Evolutionary conservation across 1,140 invertebrate species (phyloP), one percentile per base, ranked within the genome.

Genomic region (Mamestra configurata): DNA sequence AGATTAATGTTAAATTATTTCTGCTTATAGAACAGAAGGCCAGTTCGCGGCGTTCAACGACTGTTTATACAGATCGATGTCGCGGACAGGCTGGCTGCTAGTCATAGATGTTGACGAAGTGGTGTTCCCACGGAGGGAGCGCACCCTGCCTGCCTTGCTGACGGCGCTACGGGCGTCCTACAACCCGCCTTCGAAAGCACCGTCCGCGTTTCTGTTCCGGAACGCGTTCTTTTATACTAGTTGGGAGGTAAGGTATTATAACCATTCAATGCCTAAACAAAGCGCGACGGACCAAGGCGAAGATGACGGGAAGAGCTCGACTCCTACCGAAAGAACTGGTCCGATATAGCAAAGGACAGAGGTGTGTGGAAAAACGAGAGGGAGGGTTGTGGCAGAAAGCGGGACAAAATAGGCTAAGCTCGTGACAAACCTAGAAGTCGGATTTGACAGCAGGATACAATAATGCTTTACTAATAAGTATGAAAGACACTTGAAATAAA

Each of bases 11-110:
- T 31, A 31, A 31, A 66, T 37, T 31, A 0, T 66, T 66, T 27
- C 0, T 46, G 37, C 6, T 88, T 90, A 4, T 87, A 95, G 98
- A 80, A 99, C 98, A 0, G 98, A 99, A 91, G 98, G 98, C 2
- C 96, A 98, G 57, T 98, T 99, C 89, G 98, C 98, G 0, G 98
- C 98, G 0, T 96, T 99, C 51, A 99, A 99, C 92, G 98, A 99
- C 95, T 99, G 98, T 91, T 96, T 99, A 46, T 99, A 99, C 95
- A 95, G 98, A 81, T 98, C 97, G 24, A 98, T 99, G 97, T 97
- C 98, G 79, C 95, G 94, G 13, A 98, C 97, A 80, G 96, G 97
- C 49, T 98, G 98, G 93, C 95, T 98, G 13, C 96, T 98, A 0
- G 96, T 99, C 37, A 97, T 99, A 18, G 98, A 99, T 94, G 95